A percentile compares a stretch with the other conserved stretches of the same genome.
Evolutionary conservation across 2,888 invertebrate genomes (phyloP).

Genomic region (Sinotaia quadrata): DNA sequence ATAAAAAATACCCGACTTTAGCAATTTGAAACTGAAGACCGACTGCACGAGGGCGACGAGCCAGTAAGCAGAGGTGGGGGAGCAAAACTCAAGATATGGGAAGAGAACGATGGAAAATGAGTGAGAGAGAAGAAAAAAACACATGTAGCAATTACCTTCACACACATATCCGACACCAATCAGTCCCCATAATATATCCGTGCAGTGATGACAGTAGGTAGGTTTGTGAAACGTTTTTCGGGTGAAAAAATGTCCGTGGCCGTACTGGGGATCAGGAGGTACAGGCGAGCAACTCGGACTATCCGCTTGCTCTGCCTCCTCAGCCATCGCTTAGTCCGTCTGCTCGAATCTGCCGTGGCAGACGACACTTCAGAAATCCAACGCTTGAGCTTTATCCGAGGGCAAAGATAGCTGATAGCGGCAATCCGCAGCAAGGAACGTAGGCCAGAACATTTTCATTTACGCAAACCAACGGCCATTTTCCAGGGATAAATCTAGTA

Average conservation of each 20-base stretch:
- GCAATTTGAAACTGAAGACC: background rate
- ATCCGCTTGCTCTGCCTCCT: conserved; percentile 46
- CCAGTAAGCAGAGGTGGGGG: background rate
- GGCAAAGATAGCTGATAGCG: conserved; percentile 21
- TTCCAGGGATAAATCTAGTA: conserved; percentile 40
- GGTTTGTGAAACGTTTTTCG: conserved; percentile 99
- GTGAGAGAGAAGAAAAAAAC: conserved; percentile 4
- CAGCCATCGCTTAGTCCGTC: conserved; percentile 43
- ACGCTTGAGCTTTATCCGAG: conserved; percentile 23
- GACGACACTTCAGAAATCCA: conserved; percentile 24
- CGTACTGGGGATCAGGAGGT: conserved; percentile 47
- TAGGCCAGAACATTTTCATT: conserved; percentile 29
- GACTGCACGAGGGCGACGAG: background rate
- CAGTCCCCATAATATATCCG: conserved; percentile 99
- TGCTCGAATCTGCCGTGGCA: conserved; percentile 26
- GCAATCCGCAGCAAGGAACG: conserved; percentile 24
- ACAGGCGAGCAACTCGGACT: conserved; percentile 48
- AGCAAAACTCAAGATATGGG: conserved; percentile 9
- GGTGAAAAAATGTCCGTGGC: conserved; percentile 94
- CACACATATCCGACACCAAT: conserved; percentile 99
- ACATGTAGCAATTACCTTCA: conserved; percentile 99
- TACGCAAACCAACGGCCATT: conserved; percentile 38
- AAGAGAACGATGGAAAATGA: conserved; percentile 2
- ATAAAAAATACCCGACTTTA: too few relatives aligned
- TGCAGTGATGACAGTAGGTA: conserved; percentile 99